Base-by-base conservation (phyloP, 2,113 vertebrate species). In the Eulemur rufifrons region DNA sequence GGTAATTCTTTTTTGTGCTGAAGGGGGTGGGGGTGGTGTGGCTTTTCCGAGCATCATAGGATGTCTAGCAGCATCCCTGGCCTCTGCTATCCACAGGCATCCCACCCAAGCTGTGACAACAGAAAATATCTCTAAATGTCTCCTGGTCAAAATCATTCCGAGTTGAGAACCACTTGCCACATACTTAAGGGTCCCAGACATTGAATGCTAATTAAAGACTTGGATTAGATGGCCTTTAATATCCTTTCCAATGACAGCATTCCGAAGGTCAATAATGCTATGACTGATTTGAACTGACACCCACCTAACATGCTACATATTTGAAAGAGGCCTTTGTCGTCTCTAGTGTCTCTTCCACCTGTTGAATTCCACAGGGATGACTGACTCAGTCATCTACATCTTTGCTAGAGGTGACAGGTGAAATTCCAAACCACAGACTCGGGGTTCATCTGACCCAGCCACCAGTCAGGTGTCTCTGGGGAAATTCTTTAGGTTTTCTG, bases 401-500 rank as follows among this genome's bases (percentile, higher is more conserved):
- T 91, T 68, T 21, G 71, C 21, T 74, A 59, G 32, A 89, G 23
- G 20, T 82, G 56, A 45, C 54, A 74, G 37, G 14, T 34, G 34
- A 94, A 71, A 69, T 34, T 29, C 52, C 87, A 27, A 80, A 63
- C 21, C 56, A 45, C 52, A 42, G 6, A 29, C 18, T n/a, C 80
- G 50, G 20, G 9, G n/a, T 90, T 71, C 80, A 66, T 39, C 34
- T 87, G 87, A 84, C 68, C 42, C 56, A 61, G 2, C 37, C 68
- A 80, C 3, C 10, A 74, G 29, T 66, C 63, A 78, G 12, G 37
- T 45, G 5, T 69, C 86, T 88, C 39, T 56, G 29, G 54, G 14
- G 11, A 85, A 76, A 64, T 27, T 94, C 25, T 66, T 93, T 59
- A 63, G 37, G 5, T 92, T 95, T 61, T 39, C 66, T 59, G 42